Percentiles rank a stretch among this genome's conserved stretches.
Evolutionary conservation across 2,797 vertebrate genomes (phyloP).

Genomic region (Sebastes kiyomatsui): DNA sequence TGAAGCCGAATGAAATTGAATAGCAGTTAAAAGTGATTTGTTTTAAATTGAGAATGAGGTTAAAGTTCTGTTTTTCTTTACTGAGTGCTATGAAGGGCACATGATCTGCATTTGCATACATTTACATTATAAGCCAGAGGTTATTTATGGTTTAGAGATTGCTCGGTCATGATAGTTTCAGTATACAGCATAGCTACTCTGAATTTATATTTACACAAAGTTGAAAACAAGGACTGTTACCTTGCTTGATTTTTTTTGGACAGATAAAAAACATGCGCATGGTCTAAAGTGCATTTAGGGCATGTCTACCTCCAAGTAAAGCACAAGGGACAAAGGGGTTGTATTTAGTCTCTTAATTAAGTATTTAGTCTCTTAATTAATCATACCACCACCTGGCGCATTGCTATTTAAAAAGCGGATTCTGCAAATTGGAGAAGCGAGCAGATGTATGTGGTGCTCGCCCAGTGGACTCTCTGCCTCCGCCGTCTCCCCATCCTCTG

Average conservation of each 20-base stretch:
- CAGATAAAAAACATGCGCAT: no score
- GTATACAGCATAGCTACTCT: neutral
- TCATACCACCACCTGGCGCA: no score
- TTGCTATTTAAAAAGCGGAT: no score
- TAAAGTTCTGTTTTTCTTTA: neutral
- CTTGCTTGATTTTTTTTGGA: slow-evolving; percentile 9
- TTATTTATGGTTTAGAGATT: slow-evolving; percentile 4
- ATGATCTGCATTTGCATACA: slow-evolving; percentile 10
- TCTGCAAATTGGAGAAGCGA: no score
- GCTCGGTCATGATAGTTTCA: slow-evolving; percentile 26
- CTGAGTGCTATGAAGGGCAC: slow-evolving; percentile 26
- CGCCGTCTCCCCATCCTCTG: no score
- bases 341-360: no score
- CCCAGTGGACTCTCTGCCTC: no score
- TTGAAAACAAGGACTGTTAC: slow-evolving; percentile 1
- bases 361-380: no score
- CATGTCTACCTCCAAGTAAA: no score
- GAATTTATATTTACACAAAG: slow-evolving; percentile 30
- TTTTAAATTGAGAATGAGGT: slow-evolving; percentile 20
- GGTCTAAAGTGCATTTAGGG: no score
- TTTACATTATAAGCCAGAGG: neutral
- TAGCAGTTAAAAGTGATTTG: slow-evolving; percentile 13
- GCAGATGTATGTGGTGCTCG: no score
- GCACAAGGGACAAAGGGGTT: no score
- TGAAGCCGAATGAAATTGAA: neutral